Conservation (phyloP, 2,888 invertebrate species). For the Polylopha cassiicola region DNA sequence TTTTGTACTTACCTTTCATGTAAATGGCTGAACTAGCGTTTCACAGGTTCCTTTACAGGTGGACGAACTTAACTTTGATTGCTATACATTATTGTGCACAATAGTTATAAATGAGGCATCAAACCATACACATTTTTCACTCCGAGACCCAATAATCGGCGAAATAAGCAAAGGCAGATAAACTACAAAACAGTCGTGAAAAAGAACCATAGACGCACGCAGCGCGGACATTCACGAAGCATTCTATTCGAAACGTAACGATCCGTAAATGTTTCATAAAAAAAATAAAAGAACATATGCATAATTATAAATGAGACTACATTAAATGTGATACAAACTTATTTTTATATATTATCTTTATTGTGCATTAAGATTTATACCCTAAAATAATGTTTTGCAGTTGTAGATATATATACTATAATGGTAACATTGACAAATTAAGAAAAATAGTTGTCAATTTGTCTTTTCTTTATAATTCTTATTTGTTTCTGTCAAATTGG, state of each 20-base stretch:
- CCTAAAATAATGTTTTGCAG: too few species aligned
- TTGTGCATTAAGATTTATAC: too few species aligned
- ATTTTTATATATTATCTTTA: too few species aligned
- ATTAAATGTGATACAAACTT: too few species aligned
- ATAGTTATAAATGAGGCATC: constrained; percentile 39
- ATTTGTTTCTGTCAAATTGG: constrained; percentile 2
- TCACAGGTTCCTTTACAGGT: constrained; percentile 38
- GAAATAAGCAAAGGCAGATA: constrained; percentile 68
- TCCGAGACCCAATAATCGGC: constrained; percentile 67
- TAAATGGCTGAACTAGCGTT: constrained; percentile 72
- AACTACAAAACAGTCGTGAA: constrained; percentile 78
- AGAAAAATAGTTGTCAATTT: too few species aligned
- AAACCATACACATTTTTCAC: constrained; percentile 59
- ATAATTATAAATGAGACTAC: not conserved
- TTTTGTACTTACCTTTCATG: constrained; percentile 77
- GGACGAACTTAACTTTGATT: constrained; percentile 46
- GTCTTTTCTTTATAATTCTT: not conserved
- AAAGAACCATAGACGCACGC: constrained; percentile 63
- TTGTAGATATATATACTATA: too few species aligned
- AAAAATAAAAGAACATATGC: not conserved
- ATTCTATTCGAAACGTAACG: constrained; percentile 16
- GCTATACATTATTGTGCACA: constrained; percentile 54
- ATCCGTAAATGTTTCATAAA: constrained; percentile 12
- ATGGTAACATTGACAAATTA: too few species aligned
- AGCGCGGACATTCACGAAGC: constrained; percentile 18